These are phyloP conservation scores for Carcina quercana DNA, from an alignment of 2,888 invertebrate species.

Conservation along the genomic window DNA sequence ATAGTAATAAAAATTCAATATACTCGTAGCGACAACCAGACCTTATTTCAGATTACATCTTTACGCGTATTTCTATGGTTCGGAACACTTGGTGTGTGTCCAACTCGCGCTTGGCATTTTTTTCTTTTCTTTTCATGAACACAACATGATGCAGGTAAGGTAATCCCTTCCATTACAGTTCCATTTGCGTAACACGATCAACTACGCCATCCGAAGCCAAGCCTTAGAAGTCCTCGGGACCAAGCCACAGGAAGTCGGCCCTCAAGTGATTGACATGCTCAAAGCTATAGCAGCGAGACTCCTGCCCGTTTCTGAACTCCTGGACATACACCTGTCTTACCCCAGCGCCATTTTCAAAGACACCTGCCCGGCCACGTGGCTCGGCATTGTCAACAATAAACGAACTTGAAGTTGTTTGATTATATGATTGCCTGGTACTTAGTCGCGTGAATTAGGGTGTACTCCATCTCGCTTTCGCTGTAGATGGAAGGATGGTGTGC, in stretches of 20 bases:
- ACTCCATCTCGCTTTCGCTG: no score
- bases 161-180: conserved; percentile 37
- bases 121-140: no score
- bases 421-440: conserved; percentile 8
- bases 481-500: no score
- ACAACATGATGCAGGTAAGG: no score
- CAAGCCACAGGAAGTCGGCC: conserved; percentile 48
- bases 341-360: conserved; percentile 57
- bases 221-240: conserved; percentile 41
- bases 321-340: conserved; percentile 54
- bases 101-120: no score
- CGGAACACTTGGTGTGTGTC: no score
- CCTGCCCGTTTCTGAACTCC: conserved; percentile 48
- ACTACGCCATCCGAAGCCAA: conserved; percentile 42
- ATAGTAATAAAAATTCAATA: no score
- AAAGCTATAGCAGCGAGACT: conserved; percentile 42
- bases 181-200: conserved; percentile 52
- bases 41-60: no score
- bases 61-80: no score
- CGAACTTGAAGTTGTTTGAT: conserved; percentile 8
- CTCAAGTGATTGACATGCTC: conserved; percentile 45
- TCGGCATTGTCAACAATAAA: conserved; percentile 61
- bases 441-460: no score
- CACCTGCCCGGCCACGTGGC: conserved; percentile 50
- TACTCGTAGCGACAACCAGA: no score